These are phyloP conservation scores for Caiman crocodilus DNA, from an alignment of 2,797 vertebrate genomes.

Conservation along the genomic window DNA sequence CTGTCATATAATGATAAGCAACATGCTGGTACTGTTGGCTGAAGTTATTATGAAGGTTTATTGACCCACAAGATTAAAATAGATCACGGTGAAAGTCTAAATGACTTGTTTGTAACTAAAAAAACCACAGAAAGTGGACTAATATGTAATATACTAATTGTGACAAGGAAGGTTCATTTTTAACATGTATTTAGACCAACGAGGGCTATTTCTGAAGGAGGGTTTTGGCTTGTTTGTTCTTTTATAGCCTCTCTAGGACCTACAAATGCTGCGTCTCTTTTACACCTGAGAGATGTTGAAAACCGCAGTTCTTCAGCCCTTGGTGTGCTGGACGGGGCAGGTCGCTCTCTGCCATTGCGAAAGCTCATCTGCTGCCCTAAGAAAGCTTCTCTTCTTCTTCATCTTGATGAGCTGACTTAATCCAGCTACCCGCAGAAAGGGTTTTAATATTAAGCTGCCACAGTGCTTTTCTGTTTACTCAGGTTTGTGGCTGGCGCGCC, in stretches of 20 bases:
- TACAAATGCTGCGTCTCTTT: constrained; percentile 35
- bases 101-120: constrained; percentile 8
- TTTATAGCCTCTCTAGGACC: constrained; percentile 35
- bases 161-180: constrained; percentile 2
- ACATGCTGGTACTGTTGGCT: constrained; percentile 28
- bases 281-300: constrained; percentile 52
- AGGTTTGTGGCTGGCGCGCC: constrained; percentile 59
- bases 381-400: constrained; percentile 3
- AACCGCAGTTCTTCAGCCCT: constrained; percentile 63
- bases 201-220: constrained; percentile 26
- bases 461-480: constrained; percentile 68
- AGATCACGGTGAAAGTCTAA: constrained; percentile 19
- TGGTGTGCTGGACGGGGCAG: constrained; percentile 47
- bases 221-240: constrained; percentile 33
- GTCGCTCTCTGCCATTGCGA: constrained; percentile 49
- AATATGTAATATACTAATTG: not conserved
- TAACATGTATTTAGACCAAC: constrained; percentile 25
- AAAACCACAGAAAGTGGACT: constrained; percentile 1
- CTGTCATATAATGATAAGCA: constrained; percentile 23
- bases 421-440: constrained; percentile 64
- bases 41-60: constrained; percentile 34
- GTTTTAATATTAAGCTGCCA: constrained; percentile 72
- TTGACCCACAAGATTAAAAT: constrained; percentile 46
- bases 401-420: constrained; percentile 71
- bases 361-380: constrained; percentile 11